These are phyloP conservation scores for Gymnothorax javanicus DNA, from an alignment of 2,797 vertebrate species.

Conservation along the genomic window DNA sequence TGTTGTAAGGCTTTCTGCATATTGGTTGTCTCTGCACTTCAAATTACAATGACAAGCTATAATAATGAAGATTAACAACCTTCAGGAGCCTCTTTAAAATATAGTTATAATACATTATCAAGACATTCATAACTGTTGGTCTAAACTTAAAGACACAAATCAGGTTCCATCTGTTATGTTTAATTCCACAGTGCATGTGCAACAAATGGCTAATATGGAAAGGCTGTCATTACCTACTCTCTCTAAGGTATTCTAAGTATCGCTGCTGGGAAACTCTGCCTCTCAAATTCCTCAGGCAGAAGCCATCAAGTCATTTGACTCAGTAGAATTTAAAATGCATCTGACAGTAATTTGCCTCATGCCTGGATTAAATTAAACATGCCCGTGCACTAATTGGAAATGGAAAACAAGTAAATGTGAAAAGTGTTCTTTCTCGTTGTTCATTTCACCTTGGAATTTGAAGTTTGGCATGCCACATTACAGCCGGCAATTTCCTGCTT, in stretches of 20 bases:
- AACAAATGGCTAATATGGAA: slow-evolving; percentile 51
- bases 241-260: slow-evolving; percentile 47
- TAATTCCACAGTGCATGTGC: slow-evolving; percentile 21
- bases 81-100: not conserved
- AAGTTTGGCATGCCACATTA: slow-evolving; percentile 50
- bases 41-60: not conserved
- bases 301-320: slow-evolving; percentile 66
- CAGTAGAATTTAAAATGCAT: slow-evolving; percentile 61
- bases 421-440: slow-evolving; percentile 31
- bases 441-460: slow-evolving; percentile 66
- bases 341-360: slow-evolving; percentile 67
- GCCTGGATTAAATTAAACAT: slow-evolving; percentile 69
- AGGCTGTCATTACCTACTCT: slow-evolving; percentile 48
- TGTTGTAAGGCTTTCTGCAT: not conserved
- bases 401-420: slow-evolving; percentile 42
- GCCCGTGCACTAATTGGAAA: slow-evolving; percentile 65
- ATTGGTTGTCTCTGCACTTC: not conserved
- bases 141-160: slow-evolving; percentile 26
- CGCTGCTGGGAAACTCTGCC: slow-evolving; percentile 55
- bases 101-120: not conserved
- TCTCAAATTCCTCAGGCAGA: slow-evolving; percentile 55
- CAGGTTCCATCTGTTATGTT: not conserved
- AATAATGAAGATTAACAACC: slow-evolving; percentile 20
- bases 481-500: slow-evolving; percentile 57
- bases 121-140: not conserved